A percentile compares a stretch with the other conserved stretches of the same genome.
Conservation (phyloP, 2,797 vertebrate species). For the Taenioides sp. region DNA sequence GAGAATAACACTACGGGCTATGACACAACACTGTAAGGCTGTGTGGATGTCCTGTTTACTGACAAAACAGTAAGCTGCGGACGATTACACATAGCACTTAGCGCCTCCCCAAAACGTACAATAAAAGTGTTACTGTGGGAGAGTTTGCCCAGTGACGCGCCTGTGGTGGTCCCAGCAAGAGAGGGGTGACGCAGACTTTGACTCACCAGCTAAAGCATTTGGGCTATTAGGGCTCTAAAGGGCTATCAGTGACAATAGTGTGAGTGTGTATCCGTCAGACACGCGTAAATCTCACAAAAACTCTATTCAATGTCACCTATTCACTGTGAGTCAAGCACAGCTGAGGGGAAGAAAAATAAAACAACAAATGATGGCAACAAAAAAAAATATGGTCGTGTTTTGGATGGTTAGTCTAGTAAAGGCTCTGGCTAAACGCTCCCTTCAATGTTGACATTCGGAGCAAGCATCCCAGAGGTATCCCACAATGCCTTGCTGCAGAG, state of each 20-base stretch:
- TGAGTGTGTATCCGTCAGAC: constrained; percentile 38
- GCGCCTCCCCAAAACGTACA: constrained; percentile 28
- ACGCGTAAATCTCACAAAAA: constrained; percentile 49
- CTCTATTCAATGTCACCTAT: constrained; percentile 42
- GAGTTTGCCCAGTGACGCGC: constrained; percentile 34
- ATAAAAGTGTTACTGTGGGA: constrained; percentile 29
- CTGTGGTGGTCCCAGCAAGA: constrained; percentile 26
- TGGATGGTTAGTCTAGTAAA: constrained; percentile 22
- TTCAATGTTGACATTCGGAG: constrained; percentile 71
- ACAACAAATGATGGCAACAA: not conserved
- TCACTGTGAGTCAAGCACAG: constrained; percentile 53
- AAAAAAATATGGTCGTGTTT: not conserved
- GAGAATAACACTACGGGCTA: constrained; percentile 43
- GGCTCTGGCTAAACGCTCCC: constrained; percentile 54
- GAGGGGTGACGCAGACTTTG: constrained; percentile 47
- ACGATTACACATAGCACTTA: constrained; percentile 12
- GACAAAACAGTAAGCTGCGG: constrained; percentile 26
- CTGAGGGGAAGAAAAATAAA: constrained; percentile 36
- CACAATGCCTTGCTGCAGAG: constrained; percentile 73
- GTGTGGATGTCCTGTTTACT: constrained; percentile 59
- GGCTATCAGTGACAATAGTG: constrained; percentile 37
- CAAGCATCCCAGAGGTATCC: constrained; percentile 77
- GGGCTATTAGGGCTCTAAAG: constrained; percentile 39
- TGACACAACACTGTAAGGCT: constrained; percentile 47
- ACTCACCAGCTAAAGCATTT: constrained; percentile 56